Evolutionary conservation across 1,140 invertebrate species (phyloP).

Genomic region (Anoplolepis gracilipes): DNA sequence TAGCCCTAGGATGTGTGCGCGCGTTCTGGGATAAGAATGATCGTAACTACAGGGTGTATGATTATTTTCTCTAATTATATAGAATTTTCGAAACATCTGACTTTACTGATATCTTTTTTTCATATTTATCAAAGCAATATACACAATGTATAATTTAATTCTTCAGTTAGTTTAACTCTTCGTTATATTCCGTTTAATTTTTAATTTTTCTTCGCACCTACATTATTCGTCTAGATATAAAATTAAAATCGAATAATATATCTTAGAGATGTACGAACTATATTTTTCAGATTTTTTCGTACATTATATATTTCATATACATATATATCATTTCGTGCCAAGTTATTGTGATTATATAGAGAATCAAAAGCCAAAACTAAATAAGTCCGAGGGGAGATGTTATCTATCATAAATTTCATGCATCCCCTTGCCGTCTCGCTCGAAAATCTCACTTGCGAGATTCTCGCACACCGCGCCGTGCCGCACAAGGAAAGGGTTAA

Average conservation of each 20-base stretch:
- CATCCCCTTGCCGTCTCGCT: neutral
- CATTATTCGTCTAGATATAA: neutral
- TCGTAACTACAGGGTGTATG: neutral
- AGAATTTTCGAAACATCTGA: conserved; percentile 19
- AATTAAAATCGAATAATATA: neutral
- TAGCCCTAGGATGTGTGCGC: conserved; percentile 1
- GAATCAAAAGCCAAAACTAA: conserved; percentile 14
- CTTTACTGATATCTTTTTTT: neutral
- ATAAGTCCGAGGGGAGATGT: conserved; percentile 8
- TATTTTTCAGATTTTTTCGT: no score
- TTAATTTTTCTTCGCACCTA: neutral
- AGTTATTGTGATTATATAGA: no score
- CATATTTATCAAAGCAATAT: conserved; percentile 1
- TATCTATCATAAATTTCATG: conserved; percentile 31
- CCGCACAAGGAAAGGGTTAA: conserved; percentile 50
- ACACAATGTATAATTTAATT: neutral
- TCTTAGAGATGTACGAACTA: no score
- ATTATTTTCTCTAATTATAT: conserved; percentile 31
- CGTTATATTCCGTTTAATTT: neutral
- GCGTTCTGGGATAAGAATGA: conserved; percentile 13
- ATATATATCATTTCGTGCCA: neutral
- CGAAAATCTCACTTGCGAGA: conserved; percentile 16
- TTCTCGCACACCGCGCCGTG: neutral
- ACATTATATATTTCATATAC: no score
- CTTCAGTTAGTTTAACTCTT: neutral